Evolutionary conservation across 2,888 invertebrate species (phyloP), one percentile per base, ranked within the genome.

Genomic region (Coleophora deauratella): DNA sequence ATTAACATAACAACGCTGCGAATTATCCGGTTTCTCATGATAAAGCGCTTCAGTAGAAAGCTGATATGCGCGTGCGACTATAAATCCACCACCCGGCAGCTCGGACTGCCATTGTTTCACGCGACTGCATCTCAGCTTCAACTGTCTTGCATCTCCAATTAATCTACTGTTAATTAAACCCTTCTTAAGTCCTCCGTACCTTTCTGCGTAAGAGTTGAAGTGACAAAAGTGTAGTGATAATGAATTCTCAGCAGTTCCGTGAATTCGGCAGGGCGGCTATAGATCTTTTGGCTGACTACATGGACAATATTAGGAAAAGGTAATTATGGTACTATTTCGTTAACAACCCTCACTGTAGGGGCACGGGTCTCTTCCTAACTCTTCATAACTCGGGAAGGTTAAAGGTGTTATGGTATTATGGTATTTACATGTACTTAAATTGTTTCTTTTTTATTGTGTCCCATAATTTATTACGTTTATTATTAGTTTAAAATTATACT

Each of bases 271-370:
- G 92, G 66, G 94, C 96, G 27, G 91, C 95, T 45, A 89, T 98
- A 47, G 97, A 98, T 72, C 93, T 94, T 63, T 89, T 98, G 27
- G 95, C 94, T n/a, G 92, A 97, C 71, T 98, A 98, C 72, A 85
- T 92, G 50, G 93, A 96, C 51, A 93, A 89, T 54, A 91, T 98
- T 49, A 89, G 95, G 59, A 91, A 94, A 51, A 90, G 91, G 90
- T 91, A 82, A 72, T 35, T 21, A 10, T 41, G 10, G 10, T 28
- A 2, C 2, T 2, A 10, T 2, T 28, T 28, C 10, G 10, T n/a
- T n/a, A n/a, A n/a, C n/a, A n/a, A n/a, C n/a, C n/a, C n/a, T n/a
- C n/a, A n/a, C n/a, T n/a, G n/a, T n/a, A n/a, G n/a, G n/a, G n/a
- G n/a, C n/a, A n/a, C n/a, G n/a, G n/a, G n/a, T n/a, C n/a, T n/a